A percentile compares a stretch with the other conserved stretches of the same genome.
Conservation (phyloP, 2,888 invertebrate genomes). For the Leptura quadrifasciata region DNA sequence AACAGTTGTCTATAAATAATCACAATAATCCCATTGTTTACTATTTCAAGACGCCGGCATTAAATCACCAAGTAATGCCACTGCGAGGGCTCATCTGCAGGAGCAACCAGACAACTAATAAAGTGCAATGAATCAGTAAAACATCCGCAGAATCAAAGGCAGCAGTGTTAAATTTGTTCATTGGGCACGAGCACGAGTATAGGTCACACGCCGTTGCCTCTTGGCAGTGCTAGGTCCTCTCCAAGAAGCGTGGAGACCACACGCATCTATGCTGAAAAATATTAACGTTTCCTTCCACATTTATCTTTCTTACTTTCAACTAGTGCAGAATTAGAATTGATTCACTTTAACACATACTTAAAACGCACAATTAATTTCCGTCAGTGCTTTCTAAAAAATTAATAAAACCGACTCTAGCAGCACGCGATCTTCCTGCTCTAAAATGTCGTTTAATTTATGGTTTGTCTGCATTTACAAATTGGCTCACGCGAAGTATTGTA, state of each 20-base stretch:
- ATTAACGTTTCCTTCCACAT: slow-evolving; percentile 26
- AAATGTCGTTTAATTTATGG: background rate
- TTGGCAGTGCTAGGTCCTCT: slow-evolving; percentile 66
- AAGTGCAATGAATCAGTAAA: slow-evolving; percentile 69
- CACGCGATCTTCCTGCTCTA: slow-evolving; percentile 1
- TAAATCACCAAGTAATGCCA: slow-evolving; percentile 35
- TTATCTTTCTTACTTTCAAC: slow-evolving; percentile 26
- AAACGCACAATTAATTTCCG: slow-evolving; percentile 1
- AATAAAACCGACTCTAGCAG: background rate
- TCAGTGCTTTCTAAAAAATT: slow-evolving; percentile 13
- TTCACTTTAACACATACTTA: slow-evolving; percentile 31
- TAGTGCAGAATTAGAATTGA: slow-evolving; percentile 35
- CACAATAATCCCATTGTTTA: slow-evolving; percentile 34
- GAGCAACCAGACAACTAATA: slow-evolving; percentile 61
- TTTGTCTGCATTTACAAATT: too few species aligned
- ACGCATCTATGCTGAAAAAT: slow-evolving; percentile 58
- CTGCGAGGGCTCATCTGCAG: slow-evolving; percentile 42
- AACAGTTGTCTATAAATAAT: slow-evolving; percentile 14
- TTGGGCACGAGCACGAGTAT: slow-evolving; percentile 67
- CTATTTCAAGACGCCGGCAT: slow-evolving; percentile 28
- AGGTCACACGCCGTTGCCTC: slow-evolving; percentile 70
- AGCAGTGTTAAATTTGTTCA: slow-evolving; percentile 70
- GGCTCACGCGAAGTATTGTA: too few species aligned
- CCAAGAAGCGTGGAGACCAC: slow-evolving; percentile 70
- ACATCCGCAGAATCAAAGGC: slow-evolving; percentile 67